Percentiles rank a stretch among this genome's conserved stretches.
Evolutionary conservation across 1,140 invertebrate species (phyloP).

Genomic region (Anagrus nilaparvatae): DNA sequence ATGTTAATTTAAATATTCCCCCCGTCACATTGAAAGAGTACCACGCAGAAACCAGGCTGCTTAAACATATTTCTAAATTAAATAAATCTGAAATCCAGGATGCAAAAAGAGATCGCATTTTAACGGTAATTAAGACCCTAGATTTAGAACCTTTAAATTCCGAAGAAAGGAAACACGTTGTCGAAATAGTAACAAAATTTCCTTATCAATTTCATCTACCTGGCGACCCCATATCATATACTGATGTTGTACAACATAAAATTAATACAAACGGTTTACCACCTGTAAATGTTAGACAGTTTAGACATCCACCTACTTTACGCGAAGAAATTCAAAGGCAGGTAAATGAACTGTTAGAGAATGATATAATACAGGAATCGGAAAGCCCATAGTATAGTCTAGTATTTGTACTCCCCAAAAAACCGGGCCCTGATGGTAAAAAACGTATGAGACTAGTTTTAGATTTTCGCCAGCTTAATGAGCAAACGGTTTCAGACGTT

Average conservation of each 20-base stretch:
- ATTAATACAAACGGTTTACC: background rate
- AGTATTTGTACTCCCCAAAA: background rate
- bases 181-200: constrained; percentile 1
- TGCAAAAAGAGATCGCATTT: too few relatives aligned
- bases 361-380: background rate
- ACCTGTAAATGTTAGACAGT: background rate
- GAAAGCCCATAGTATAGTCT: too few relatives aligned
- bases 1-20: too few relatives aligned
- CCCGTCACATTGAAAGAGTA: too few relatives aligned
- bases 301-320: background rate
- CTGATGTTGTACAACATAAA: background rate
- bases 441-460: background rate
- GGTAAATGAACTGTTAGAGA: background rate
- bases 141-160: background rate
- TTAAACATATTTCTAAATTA: too few relatives aligned
- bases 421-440: background rate
- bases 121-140: background rate
- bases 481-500: background rate
- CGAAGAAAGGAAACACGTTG: constrained; percentile 4
- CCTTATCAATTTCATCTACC: constrained; percentile 5
- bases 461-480: background rate
- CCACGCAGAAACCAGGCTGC: too few relatives aligned
- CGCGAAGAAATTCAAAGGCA: background rate
- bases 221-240: background rate
- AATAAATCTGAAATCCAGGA: too few relatives aligned